Conservation (phyloP, 2,797 vertebrate genomes). For the Mastacembelus armatus region DNA sequence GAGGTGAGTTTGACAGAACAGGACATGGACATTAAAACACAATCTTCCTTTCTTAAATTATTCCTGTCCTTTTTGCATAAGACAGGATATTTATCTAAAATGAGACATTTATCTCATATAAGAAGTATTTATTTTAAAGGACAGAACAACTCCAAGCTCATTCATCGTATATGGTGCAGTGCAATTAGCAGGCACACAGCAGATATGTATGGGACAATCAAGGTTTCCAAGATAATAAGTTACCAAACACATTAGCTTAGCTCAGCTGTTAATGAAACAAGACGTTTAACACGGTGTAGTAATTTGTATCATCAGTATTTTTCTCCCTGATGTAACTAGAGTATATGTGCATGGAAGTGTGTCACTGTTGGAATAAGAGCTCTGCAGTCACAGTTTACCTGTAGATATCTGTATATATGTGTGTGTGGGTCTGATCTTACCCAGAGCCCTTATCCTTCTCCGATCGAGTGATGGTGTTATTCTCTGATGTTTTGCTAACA, state of each 20-base stretch:
- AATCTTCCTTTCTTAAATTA: slow-evolving; percentile 42
- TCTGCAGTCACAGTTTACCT: neutral
- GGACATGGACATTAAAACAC: slow-evolving; percentile 50
- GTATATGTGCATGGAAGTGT: too few relatives aligned
- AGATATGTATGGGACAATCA: too few relatives aligned
- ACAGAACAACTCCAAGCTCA: neutral
- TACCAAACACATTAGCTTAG: too few relatives aligned
- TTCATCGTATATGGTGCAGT: too few relatives aligned
- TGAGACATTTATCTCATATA: too few relatives aligned
- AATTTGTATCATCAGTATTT: too few relatives aligned
- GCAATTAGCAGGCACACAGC: too few relatives aligned
- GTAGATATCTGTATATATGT: neutral
- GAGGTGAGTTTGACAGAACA: slow-evolving; percentile 28
- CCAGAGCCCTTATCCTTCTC: slow-evolving; percentile 80
- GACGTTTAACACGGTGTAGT: too few relatives aligned
- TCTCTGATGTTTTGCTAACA: slow-evolving; percentile 79
- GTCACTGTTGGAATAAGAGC: too few relatives aligned
- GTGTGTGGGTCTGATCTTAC: slow-evolving; percentile 63
- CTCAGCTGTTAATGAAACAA: too few relatives aligned
- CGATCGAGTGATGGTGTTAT: slow-evolving; percentile 65
- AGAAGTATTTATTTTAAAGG: slow-evolving; percentile 26
- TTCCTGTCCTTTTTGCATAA: slow-evolving; percentile 9
- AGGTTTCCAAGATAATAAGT: too few relatives aligned
- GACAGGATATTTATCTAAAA: slow-evolving; percentile 18
- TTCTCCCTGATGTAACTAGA: too few relatives aligned